Conservation (phyloP, 2,888 invertebrate genomes). For the Ferdinandea cuprea region DNA sequence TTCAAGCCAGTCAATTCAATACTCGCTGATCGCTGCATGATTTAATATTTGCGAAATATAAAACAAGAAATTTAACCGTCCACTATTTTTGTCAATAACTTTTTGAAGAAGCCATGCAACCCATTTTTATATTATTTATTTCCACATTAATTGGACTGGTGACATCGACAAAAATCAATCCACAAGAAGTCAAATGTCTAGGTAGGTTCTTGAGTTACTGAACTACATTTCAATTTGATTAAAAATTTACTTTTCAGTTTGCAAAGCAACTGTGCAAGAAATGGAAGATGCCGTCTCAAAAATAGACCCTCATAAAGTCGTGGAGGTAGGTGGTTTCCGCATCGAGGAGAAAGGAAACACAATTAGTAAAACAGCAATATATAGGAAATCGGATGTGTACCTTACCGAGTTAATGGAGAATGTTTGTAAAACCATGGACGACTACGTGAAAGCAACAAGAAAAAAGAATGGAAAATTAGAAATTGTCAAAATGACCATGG, state of each 20-base stretch:
- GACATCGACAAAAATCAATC: conserved; percentile 37
- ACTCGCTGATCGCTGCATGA: no score
- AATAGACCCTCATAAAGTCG: conserved; percentile 90
- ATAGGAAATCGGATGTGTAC: conserved; percentile 91
- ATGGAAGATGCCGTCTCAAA: conserved; percentile 88
- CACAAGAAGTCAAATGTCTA: conserved; percentile 59
- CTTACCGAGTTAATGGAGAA: conserved; percentile 93
- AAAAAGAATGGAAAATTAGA: conserved; percentile 89
- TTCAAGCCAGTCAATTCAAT: no score
- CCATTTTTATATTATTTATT: conserved; percentile 34
- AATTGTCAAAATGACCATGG: conserved; percentile 87
- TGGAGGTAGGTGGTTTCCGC: conserved; percentile 93
- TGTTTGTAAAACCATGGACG: conserved; percentile 93
- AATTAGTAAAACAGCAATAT: conserved; percentile 88
- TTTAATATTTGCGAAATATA: no score
- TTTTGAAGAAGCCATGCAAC: conserved; percentile 37
- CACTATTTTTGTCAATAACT: not conserved
- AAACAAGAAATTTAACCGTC: no score
- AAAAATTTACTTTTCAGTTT: conserved; percentile 85
- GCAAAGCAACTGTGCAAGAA: conserved; percentile 90
- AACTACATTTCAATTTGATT: not conserved
- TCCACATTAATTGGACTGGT: conserved; percentile 29
- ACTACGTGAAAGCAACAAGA: conserved; percentile 92
- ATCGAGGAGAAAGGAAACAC: conserved; percentile 92
- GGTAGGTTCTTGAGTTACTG: conserved; percentile 16